Evolutionary conservation across 2,888 invertebrate genomes (phyloP), one percentile per base, ranked within the genome.

Genomic region (Campopleginae sp.): DNA sequence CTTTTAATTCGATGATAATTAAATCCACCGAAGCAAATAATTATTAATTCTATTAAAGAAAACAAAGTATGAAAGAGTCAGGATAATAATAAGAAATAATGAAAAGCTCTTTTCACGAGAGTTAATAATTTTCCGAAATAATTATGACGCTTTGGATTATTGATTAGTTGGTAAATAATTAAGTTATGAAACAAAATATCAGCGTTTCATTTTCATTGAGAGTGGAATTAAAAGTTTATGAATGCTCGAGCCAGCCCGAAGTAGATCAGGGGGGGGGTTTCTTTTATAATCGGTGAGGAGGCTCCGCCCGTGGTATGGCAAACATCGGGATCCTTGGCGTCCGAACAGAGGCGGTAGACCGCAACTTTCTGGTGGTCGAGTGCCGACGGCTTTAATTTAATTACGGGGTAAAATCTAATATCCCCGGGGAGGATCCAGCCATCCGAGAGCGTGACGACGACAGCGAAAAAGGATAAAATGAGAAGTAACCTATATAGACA

Each of bases 341-440:
- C 46, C 72, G 66, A 54, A 74, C 77, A 66, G 78, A 78, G 66
- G 88, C 85, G 88, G 87, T 86, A 81, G 82, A 85, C 88, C 88
- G 80, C 89, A 88, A 90, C 88, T 90, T 89, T 90, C 88, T 89
- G 86, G 87, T 84, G 72, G 87, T 78, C 87, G 76, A 80, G 81
- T 76, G 68, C 86, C 87, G 86, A 87, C 76, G 86, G 86, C 88
- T 89, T 90, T 90, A 90, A 90, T 90, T 89, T 89, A 90, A 90
- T 90, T 90, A 90, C 88, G 86, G 82, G 78, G 82, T 82, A 86
- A 87, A 89, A 90, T 86, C 88, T 90, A 89, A 90, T 89, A 90
- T 87, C 90, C 87, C 89, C 74, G 77, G 89, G 80, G 88, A 88
- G 86, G 78, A 79, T 54, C 74, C 66, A 74, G 65, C 80, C 77